Evolutionary conservation across 2,888 invertebrate genomes (phyloP).

Genomic region (Oligia fasciuncula): DNA sequence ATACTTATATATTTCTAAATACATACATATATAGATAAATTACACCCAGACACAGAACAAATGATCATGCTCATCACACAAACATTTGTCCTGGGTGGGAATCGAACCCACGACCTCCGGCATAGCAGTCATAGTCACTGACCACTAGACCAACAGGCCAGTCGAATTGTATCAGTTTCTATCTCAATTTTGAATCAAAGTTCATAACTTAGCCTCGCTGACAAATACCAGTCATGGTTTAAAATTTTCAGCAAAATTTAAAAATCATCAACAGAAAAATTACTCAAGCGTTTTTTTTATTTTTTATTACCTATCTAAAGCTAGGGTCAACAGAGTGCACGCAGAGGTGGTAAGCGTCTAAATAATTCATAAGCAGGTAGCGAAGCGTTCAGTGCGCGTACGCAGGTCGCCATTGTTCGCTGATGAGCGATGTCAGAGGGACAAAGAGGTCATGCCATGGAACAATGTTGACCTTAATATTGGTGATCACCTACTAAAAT

Average conservation of each 20-base stretch:
- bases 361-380: constrained; percentile 73
- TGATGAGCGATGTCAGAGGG: constrained; percentile 73
- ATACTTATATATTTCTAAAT: no score
- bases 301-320: constrained; percentile 23
- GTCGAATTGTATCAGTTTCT: not conserved
- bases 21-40: no score
- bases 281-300: constrained; percentile 17
- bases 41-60: no score
- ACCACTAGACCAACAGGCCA: no score
- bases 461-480: constrained; percentile 61
- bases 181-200: not conserved
- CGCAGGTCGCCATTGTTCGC: constrained; percentile 82
- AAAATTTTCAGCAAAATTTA: not conserved
- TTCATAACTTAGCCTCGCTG: not conserved
- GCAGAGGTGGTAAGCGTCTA: constrained; percentile 59
- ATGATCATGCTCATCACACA: no score
- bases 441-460: constrained; percentile 75
- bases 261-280: constrained; percentile 14
- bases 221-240: not conserved
- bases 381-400: constrained; percentile 77
- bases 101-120: no score
- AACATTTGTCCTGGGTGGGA: no score
- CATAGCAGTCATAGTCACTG: no score
- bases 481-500: constrained; percentile 14
- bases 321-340: constrained; percentile 61